These are phyloP conservation scores for Homarus gammarus DNA, from an alignment of 2,888 invertebrate genomes.

Conservation along the genomic window DNA sequence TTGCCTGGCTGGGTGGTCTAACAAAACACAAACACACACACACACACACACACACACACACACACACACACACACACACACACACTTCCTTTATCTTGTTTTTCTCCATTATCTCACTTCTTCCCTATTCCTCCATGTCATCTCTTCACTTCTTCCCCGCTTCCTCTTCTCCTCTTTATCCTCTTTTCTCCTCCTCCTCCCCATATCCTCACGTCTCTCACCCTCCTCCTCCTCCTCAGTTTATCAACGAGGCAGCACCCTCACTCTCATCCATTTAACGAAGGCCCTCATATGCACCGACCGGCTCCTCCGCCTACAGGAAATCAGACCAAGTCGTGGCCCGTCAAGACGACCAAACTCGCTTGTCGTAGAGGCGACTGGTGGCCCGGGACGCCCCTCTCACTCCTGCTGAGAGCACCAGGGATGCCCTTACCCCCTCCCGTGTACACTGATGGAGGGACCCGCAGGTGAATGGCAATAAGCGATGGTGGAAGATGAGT, in stretches of 20 bases:
- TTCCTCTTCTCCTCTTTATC: background rate
- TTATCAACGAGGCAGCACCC: conserved; percentile 27
- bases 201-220: background rate
- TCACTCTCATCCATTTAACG: conserved; percentile 19
- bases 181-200: background rate
- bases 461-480: conserved; percentile 42
- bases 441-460: conserved; percentile 38
- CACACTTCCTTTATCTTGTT: background rate
- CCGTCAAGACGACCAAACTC: background rate
- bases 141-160: background rate
- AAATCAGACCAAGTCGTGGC: background rate
- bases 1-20: background rate
- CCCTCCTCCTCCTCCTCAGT: background rate
- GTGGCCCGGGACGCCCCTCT: background rate
- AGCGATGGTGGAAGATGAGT: conserved; percentile 34
- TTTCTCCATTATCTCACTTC: background rate
- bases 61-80: background rate
- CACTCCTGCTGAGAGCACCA: conserved; percentile 35
- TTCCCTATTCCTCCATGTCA: background rate
- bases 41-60: background rate
- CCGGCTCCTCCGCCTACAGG: background rate
- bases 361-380: background rate
- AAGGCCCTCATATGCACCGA: background rate
- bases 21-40: background rate
- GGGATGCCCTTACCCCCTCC: conserved; percentile 34